Evolutionary conservation across 2,113 vertebrate genomes (phyloP).

Genomic region (Microcebus murinus): DNA sequence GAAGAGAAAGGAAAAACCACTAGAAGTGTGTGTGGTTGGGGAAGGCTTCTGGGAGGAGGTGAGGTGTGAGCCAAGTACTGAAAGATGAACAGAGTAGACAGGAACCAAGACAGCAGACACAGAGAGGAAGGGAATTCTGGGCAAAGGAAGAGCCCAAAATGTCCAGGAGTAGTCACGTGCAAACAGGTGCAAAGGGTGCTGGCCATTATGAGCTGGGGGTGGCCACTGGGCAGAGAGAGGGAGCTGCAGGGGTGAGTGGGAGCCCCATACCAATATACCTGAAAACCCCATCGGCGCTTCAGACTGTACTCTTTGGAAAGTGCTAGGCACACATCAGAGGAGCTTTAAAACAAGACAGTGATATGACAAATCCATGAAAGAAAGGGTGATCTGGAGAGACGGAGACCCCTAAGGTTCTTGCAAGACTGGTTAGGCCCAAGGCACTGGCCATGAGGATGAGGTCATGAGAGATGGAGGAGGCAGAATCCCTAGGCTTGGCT

Average conservation of each 20-base stretch:
- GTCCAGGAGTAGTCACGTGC: neutral
- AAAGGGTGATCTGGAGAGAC: neutral
- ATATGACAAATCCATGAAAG: neutral
- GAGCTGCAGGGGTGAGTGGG: neutral
- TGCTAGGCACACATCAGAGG: neutral
- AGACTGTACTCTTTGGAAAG: neutral
- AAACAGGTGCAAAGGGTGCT: neutral
- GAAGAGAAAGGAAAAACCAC: neutral
- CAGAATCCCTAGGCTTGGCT: neutral
- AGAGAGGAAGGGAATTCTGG: neutral
- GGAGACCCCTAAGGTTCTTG: neutral
- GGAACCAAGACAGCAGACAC: neutral
- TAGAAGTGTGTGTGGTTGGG: neutral
- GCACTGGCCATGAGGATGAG: neutral
- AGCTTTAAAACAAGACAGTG: neutral
- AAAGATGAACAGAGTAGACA: neutral
- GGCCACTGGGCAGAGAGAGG: neutral
- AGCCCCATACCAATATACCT: neutral
- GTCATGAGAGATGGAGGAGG: neutral
- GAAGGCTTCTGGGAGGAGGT: slow-evolving; percentile 13
- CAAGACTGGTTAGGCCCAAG: neutral
- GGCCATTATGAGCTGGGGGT: neutral
- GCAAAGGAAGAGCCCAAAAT: neutral
- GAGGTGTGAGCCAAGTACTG: neutral
- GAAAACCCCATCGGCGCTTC: neutral